Conservation (phyloP, 2,888 invertebrate genomes). For the Reticulitermes lucifugus region DNA sequence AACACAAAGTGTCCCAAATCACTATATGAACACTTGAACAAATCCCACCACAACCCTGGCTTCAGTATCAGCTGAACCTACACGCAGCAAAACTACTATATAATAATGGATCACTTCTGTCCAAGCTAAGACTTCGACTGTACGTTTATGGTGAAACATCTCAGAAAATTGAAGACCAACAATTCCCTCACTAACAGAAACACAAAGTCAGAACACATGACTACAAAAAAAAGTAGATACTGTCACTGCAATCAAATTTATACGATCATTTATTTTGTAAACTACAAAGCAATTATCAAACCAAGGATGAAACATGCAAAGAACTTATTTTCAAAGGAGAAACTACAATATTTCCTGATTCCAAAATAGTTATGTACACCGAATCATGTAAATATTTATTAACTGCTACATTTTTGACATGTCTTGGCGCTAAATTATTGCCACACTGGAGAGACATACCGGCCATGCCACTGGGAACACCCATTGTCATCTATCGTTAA, state of each 20-base stretch:
- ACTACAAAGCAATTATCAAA: constrained; percentile 54
- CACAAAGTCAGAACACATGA: constrained; percentile 46
- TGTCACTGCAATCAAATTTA: constrained; percentile 50
- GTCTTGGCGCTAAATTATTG: constrained; percentile 47
- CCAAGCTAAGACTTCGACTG: constrained; percentile 45
- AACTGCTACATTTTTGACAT: constrained; percentile 47
- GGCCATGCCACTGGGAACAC: constrained; percentile 37
- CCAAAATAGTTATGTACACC: constrained; percentile 54
- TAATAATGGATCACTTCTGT: constrained; percentile 41
- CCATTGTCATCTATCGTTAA: constrained; percentile 40
- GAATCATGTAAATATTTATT: constrained; percentile 51
- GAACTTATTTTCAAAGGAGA: constrained; percentile 52
- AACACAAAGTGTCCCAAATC: constrained; percentile 50
- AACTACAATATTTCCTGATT: constrained; percentile 52
- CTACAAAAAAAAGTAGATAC: constrained; percentile 45
- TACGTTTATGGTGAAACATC: constrained; percentile 34
- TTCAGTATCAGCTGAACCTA: constrained; percentile 45
- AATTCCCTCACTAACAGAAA: constrained; percentile 47
- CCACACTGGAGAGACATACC: constrained; percentile 38
- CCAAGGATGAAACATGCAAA: constrained; percentile 54
- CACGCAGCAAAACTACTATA: constrained; percentile 41
- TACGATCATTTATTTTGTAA: constrained; percentile 51
- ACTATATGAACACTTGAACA: constrained; percentile 57
- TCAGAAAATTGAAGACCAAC: constrained; percentile 44
- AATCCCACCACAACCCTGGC: constrained; percentile 55